Evolutionary conservation across 2,888 invertebrate species (phyloP).

Genomic region (Campoplex nolae): DNA sequence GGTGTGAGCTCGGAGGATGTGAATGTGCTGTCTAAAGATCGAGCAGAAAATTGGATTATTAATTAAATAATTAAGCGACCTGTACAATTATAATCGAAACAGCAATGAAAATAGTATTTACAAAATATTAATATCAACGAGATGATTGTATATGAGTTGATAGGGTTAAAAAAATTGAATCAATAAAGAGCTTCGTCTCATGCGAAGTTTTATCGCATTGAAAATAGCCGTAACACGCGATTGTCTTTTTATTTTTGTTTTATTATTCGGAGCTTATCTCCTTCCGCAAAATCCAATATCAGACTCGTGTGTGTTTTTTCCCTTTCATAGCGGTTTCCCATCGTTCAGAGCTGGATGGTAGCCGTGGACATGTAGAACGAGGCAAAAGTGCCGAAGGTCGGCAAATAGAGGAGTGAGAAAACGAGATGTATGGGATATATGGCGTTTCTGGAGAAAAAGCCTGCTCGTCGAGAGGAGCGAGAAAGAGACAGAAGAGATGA

Average conservation of each 20-base stretch:
- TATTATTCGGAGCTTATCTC: background rate
- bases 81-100: no score
- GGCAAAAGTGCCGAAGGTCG: constrained; percentile 44
- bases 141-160: background rate
- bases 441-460: constrained; percentile 48
- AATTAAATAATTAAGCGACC: no score
- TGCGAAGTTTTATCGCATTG: background rate
- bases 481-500: constrained; percentile 8
- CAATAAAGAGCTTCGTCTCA: background rate
- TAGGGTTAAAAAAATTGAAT: background rate
- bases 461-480: constrained; percentile 9
- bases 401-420: constrained; percentile 45
- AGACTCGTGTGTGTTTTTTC: constrained; percentile 16
- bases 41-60: no score
- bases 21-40: no score
- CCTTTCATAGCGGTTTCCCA: constrained; percentile 19
- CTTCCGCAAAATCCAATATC: constrained; percentile 19
- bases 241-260: constrained; percentile 10
- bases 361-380: constrained; percentile 25
- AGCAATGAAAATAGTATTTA: background rate
- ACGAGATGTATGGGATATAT: constrained; percentile 47
- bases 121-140: background rate
- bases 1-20: no score
- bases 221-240: background rate
- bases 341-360: constrained; percentile 20